Percentiles rank a stretch among this genome's conserved stretches.
These are phyloP conservation scores for Theonella swinhoei DNA, from an alignment of 37 sponge, comb jelly and placozoan genomes.

Conservation along the genomic window DNA sequence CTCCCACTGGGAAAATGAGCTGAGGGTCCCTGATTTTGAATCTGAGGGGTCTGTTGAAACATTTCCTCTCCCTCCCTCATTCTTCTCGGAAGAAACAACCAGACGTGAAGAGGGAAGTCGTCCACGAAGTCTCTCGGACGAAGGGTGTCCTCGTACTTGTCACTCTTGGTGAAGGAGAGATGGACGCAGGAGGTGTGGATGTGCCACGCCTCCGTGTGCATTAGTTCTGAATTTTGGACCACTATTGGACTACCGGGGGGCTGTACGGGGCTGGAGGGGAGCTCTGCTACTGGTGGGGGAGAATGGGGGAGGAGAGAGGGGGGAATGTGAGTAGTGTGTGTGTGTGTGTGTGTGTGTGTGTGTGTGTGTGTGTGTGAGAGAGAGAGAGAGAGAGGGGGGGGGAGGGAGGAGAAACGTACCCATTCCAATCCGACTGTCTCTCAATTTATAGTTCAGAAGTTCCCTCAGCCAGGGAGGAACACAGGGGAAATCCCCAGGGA, in stretches of 20 bases:
- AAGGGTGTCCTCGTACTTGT: slow-evolving; percentile 46
- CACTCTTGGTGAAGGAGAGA: slow-evolving; percentile 39
- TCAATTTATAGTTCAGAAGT: slow-evolving; percentile 13
- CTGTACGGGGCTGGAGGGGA: background rate
- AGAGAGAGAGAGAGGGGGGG: too few relatives aligned
- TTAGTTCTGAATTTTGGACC: slow-evolving; percentile 7
- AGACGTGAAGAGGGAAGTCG: slow-evolving; percentile 69
- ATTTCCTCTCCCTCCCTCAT: too few relatives aligned
- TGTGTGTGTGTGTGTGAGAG: too few relatives aligned
- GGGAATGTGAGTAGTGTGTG: too few relatives aligned
- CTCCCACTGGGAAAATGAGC: background rate
- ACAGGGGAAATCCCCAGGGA: slow-evolving; percentile 3
- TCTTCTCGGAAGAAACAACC: slow-evolving; percentile 63
- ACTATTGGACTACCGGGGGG: background rate
- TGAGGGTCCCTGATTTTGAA: background rate
- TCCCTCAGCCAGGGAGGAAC: slow-evolving; percentile 32
- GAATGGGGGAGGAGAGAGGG: too few relatives aligned
- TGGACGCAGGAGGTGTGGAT: slow-evolving; percentile 54
- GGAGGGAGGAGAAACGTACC: too few relatives aligned
- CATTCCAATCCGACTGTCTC: background rate
- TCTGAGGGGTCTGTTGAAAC: background rate
- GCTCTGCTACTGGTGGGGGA: background rate
- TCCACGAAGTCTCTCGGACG: slow-evolving; percentile 45
- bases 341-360: too few relatives aligned
- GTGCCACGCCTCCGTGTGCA: slow-evolving; percentile 49